Base-by-base conservation (phyloP, 2,113 vertebrate genomes). In the Ptilonorhynchus violaceus region DNA sequence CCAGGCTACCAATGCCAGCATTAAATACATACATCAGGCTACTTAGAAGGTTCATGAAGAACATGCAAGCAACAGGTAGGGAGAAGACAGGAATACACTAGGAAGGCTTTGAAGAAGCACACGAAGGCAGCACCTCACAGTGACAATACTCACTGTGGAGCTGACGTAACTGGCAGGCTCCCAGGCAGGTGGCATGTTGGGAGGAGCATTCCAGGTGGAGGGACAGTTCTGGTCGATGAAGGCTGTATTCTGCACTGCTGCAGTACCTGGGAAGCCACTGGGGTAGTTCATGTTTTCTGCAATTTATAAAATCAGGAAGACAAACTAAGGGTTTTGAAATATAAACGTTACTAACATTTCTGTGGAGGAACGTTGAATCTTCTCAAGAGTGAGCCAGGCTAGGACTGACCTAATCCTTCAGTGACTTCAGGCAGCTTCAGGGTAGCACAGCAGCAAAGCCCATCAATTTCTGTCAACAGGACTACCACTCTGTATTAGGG, bases 281-380 rank as follows among this genome's bases (percentile, higher is more conserved):
- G 97, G 75, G 27, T 98, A 98, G 90, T 98, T 98, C 98, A 98
- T 97, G 85, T 98, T 98, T 96, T 98, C 98, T 98, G 59, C 15
- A 67, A 66, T 90, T 96, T 21, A 94, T 30, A 84, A 93, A 94
- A 84, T 41, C 68, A 23, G 14, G 28, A 82, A 87, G 59, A 77
- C 44, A 94, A 81, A 41, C 19, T 75, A 58, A 55, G 56, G 33
- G 53, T 88, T 91, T 77, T 69, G 52, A 39, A 64, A 28, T 12
- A 47, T 9, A 50, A 74, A 81, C 27, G 3, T 19, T 28, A n/a
- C 21, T 30, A 62, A 70, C 11, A 4, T 70, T 88, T 91, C 68
- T 41, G 28, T 25, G 28, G 41, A 86, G 59, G 19, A 85, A 88
- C 1, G 1, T 0, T 60, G 25, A 70, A 41, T 52, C 67, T 62